These are phyloP conservation scores for Nezara viridula DNA, from an alignment of 2,888 invertebrate species.

Conservation along the genomic window DNA sequence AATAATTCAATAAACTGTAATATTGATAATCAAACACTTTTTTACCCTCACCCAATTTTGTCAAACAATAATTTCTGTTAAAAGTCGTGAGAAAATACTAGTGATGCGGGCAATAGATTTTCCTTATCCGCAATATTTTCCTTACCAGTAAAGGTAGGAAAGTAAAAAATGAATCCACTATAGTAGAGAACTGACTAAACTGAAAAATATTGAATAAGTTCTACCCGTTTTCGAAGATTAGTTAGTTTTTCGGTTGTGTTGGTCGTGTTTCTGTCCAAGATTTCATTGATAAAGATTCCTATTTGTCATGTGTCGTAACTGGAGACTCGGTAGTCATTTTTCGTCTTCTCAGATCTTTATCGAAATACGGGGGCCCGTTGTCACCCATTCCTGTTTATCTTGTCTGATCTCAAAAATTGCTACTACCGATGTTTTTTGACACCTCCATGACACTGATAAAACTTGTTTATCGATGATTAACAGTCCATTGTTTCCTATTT, in stretches of 20 bases:
- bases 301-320: neutral
- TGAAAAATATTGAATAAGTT: neutral
- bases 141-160: too few relatives aligned
- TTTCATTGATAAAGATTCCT: neutral
- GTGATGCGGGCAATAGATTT: too few relatives aligned
- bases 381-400: neutral
- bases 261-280: neutral
- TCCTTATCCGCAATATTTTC: too few relatives aligned
- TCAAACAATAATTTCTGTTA: too few relatives aligned
- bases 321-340: neutral
- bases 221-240: neutral
- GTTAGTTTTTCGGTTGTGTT: neutral
- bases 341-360: neutral
- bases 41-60: too few relatives aligned
- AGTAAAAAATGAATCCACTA: too few relatives aligned
- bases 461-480: neutral
- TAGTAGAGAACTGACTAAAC: too few relatives aligned
- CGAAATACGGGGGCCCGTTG: neutral
- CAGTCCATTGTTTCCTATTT: neutral
- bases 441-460: neutral
- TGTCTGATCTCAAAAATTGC: neutral
- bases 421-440: neutral
- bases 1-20: too few relatives aligned
- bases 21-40: too few relatives aligned
- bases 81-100: too few relatives aligned